phyloP scores from a whole-genome alignment of 1,140 invertebrate species.

The Cotesia chilonis region DNA sequence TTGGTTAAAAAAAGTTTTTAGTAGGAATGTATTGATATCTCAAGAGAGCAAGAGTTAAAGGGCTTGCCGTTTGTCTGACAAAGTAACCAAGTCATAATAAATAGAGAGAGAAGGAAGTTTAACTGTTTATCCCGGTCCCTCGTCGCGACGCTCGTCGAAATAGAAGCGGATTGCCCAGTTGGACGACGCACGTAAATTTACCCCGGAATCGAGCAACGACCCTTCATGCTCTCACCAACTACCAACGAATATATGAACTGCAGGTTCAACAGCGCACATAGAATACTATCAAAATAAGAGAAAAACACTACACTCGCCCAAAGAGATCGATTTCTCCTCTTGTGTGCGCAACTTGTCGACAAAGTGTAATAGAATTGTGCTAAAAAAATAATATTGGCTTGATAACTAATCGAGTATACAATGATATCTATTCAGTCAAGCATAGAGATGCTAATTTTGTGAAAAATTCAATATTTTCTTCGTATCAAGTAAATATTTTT shows the following conservation, averaged over 20 bases:
- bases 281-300: conserved; percentile 25
- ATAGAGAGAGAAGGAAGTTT: neutral
- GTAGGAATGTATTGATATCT: no score
- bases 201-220: conserved; percentile 44
- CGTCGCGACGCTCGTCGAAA: conserved; percentile 36
- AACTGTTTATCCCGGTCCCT: conserved; percentile 38
- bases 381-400: no score
- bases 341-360: conserved; percentile 28
- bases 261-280: neutral
- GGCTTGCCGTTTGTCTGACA: neutral
- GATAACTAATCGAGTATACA: no score
- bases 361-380: no score
- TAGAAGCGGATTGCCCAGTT: conserved; percentile 23
- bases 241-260: conserved; percentile 17
- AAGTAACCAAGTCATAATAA: neutral
- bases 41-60: neutral
- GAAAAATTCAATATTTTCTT: no score
- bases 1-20: conserved; percentile 13
- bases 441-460: no score
- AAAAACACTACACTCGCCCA: conserved; percentile 11
- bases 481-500: no score
- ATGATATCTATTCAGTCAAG: no score
- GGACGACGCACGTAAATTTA: conserved; percentile 42
- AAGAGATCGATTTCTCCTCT: conserved; percentile 28
- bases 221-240: conserved; percentile 1